Base-by-base conservation (phyloP, 2,888 invertebrate species). In the Polylopha cassiicola region DNA sequence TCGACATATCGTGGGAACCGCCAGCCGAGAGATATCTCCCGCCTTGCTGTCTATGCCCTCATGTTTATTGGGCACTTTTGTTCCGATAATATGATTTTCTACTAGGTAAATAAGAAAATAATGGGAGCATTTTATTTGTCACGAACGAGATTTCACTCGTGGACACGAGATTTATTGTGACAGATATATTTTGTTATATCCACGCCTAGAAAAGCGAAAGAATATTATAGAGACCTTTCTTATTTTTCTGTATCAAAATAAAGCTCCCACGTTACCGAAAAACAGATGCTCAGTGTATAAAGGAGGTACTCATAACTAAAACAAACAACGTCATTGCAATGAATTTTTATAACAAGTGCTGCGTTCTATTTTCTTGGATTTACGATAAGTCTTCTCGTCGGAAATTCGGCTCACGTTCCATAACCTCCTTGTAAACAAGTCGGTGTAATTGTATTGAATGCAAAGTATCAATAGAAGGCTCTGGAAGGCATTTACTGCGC, bases 281-380 rank as follows among this genome's bases (percentile, higher is more conserved):
- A n/a, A n/a, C n/a, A n/a, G n/a, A n/a, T n/a, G n/a, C n/a, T n/a
- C n/a, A n/a, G n/a, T n/a, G n/a, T n/a, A n/a, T n/a, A n/a, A n/a
- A n/a, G n/a, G 26, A 29, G 22, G 30, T 24, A 39, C 44, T 46
- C 51, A 50, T 52, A 53, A 56, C 46, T 57, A 51, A 49, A 57
- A 61, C 53, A 62, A 60, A 56, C 55, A 54, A 57, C 51, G 50
- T 47, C 45, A 33, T 47, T 50, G 48, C 60, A 53, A 61, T 61
- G 56, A 59, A 58, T 65, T 66, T 63, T 61, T 60, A 61, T 60
- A 55, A 42, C 45, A 44, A 56, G 51, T 54, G 43, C 43, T 33
- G 31, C 42, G 42, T 48, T 39, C 46, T 39, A 43, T 46, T 53
- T 46, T 36, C 37, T 33, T 45, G 47, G 39, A 54, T 52, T 46